A percentile compares a stretch with the other conserved stretches of the same genome.
Conservation (phyloP, 2,113 vertebrate genomes). For the Anarhynchus alexandrinus region DNA sequence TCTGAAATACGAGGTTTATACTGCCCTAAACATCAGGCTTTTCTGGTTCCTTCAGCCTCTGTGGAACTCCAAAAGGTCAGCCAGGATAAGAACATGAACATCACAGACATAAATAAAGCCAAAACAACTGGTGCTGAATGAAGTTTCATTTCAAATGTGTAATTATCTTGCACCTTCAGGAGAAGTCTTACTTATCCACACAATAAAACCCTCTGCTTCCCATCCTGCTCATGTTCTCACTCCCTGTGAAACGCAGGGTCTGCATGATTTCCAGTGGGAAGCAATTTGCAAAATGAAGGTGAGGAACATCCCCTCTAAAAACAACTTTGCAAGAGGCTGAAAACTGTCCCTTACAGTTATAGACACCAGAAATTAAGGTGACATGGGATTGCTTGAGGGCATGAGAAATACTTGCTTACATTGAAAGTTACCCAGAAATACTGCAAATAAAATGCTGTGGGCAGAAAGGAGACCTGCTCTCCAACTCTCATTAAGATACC, state of each 20-base stretch:
- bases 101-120: background rate
- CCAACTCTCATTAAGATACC: background rate
- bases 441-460: background rate
- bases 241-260: background rate
- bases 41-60: background rate
- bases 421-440: background rate
- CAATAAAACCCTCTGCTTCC: background rate
- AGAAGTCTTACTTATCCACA: background rate
- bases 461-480: background rate
- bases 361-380: background rate
- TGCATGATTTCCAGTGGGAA: background rate
- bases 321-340: background rate
- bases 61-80: accelerated
- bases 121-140: background rate
- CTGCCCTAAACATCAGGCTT: background rate
- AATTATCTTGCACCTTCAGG: background rate
- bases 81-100: background rate
- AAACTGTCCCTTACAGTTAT: background rate
- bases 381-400: background rate
- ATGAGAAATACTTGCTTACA: background rate
- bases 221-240: background rate
- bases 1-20: background rate
- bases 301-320: background rate
- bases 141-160: background rate
- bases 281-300: background rate